A percentile compares a stretch with the other conserved stretches of the same genome.
phyloP scores from a whole-genome alignment of 1,140 invertebrate species.

The Tribolium madens region DNA sequence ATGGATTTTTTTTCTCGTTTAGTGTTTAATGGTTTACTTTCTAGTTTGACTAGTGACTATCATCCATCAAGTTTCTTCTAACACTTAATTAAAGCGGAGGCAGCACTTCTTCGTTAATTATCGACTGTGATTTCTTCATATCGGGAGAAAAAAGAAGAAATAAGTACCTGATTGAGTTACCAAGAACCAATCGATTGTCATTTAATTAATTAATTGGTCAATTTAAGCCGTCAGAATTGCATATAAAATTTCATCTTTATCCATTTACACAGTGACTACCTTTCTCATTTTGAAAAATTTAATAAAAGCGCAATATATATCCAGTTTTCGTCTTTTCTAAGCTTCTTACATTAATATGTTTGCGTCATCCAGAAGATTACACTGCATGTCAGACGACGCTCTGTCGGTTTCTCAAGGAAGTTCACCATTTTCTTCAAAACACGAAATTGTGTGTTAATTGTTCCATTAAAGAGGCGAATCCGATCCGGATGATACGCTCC shows the following conservation, averaged over 20 bases:
- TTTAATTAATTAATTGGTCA: neutral
- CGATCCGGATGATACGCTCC: conserved; percentile 2
- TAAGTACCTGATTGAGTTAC: neutral
- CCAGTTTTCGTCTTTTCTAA: conserved; percentile 6
- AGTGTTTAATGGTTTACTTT: conserved; percentile 26
- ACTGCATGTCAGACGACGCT: neutral
- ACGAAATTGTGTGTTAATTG: neutral
- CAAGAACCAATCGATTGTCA: neutral
- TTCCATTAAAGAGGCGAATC: conserved; percentile 14
- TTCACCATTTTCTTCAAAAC: neutral
- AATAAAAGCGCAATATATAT: neutral
- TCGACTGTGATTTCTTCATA: conserved; percentile 27
- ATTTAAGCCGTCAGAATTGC: neutral
- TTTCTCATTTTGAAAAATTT: neutral
- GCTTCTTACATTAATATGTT: conserved; percentile 26
- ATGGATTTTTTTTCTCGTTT: conserved; percentile 5
- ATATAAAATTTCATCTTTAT: neutral
- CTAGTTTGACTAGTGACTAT: conserved; percentile 11
- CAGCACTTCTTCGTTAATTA: conserved; percentile 7
- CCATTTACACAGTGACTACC: too few species aligned
- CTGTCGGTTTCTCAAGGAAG: neutral
- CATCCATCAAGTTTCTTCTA: conserved; percentile 33
- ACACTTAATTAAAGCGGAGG: conserved; percentile 22
- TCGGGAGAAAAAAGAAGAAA: neutral
- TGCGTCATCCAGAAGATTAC: neutral